A percentile compares a stretch with the other conserved stretches of the same genome.
phyloP scores from a whole-genome alignment of 2,797 vertebrate genomes.

The Amblyopsis hoosieri region DNA sequence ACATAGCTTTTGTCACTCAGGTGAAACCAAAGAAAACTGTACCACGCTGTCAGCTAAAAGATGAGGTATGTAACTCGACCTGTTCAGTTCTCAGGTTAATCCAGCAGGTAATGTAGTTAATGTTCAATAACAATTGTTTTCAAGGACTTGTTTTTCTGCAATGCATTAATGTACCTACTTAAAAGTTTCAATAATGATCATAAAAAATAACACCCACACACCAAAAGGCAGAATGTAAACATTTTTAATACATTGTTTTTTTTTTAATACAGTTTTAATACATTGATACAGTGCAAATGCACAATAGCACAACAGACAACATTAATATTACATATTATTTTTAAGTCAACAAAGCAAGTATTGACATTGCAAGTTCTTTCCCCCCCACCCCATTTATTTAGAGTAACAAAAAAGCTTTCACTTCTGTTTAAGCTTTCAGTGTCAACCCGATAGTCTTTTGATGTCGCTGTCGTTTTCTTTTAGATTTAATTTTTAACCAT shows the following conservation, averaged over 20 bases:
- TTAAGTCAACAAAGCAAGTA: constrained; percentile 73
- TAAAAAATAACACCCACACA: constrained; percentile 26
- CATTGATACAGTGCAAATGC: constrained; percentile 76
- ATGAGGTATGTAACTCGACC: neutral
- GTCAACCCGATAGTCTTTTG: constrained; percentile 39
- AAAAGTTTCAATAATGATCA: no score
- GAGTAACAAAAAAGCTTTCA: constrained; percentile 58
- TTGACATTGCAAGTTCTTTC: constrained; percentile 61
- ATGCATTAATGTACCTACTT: no score
- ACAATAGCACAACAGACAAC: constrained; percentile 66
- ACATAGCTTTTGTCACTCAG: neutral
- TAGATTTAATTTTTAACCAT: constrained; percentile 32
- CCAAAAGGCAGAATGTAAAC: constrained; percentile 26
- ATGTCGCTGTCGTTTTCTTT: no score
- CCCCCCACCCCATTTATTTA: constrained; percentile 18
- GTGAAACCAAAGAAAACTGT: neutral
- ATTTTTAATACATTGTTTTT: constrained; percentile 69
- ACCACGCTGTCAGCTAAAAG: neutral
- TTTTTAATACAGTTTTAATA: no score
- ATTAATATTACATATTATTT: constrained; percentile 68
- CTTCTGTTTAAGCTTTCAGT: constrained; percentile 46
- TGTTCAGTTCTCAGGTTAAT: neutral
- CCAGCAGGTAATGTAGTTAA: neutral
- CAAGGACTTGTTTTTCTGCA: no score
- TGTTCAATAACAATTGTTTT: no score